A percentile compares a stretch with the other conserved stretches of the same genome.
These are phyloP conservation scores for Panthera leo DNA, from an alignment of 2,113 vertebrate species.

Conservation along the genomic window DNA sequence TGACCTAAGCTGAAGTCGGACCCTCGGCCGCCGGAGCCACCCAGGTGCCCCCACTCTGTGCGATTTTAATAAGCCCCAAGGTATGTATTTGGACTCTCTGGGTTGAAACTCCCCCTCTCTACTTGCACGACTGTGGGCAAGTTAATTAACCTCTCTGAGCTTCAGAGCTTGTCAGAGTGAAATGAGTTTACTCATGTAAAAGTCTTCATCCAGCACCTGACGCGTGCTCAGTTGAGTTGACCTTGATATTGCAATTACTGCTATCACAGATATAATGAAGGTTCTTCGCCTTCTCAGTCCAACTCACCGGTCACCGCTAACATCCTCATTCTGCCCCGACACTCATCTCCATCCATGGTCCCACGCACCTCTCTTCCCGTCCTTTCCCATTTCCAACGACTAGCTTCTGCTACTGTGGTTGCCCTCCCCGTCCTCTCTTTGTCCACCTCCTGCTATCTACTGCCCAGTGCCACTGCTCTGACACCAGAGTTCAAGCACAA, in stretches of 20 bases:
- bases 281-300: background rate
- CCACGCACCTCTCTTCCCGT: too few species aligned
- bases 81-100: too few species aligned
- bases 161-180: background rate
- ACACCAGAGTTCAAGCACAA: background rate
- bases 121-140: too few species aligned
- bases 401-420: background rate
- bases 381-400: background rate
- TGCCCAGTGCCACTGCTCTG: rapidly evolving
- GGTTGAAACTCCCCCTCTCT: background rate
- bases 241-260: background rate
- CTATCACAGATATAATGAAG: background rate
- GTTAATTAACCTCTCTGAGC: background rate
- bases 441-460: background rate
- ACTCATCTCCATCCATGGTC: background rate
- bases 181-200: background rate
- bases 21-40: too few species aligned
- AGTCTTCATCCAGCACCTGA: background rate
- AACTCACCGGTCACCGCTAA: background rate
- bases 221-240: background rate
- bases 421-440: background rate
- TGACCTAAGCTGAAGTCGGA: too few species aligned
- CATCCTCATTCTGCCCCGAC: background rate
- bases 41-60: background rate
- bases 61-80: background rate